A percentile compares a stretch with the other conserved stretches of the same genome.
Evolutionary conservation across 1,140 invertebrate genomes (phyloP).

Genomic region (Mercenaria mercenaria): DNA sequence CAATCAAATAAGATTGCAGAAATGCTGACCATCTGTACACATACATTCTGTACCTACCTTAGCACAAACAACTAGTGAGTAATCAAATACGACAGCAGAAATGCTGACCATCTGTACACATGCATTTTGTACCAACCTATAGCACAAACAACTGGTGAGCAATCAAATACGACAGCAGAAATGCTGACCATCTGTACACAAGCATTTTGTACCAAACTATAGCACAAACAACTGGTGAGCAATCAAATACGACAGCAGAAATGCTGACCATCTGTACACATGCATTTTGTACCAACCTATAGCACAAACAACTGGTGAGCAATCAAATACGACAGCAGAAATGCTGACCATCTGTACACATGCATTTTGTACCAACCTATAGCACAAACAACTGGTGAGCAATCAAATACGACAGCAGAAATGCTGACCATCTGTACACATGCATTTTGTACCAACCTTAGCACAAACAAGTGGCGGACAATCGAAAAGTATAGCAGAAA

Average conservation of each 20-base stretch:
- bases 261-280: background rate
- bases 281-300: constrained; percentile 70
- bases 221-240: constrained; percentile 66
- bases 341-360: constrained; percentile 75
- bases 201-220: constrained; percentile 41
- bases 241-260: background rate
- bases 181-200: background rate
- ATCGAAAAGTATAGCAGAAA: background rate
- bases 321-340: constrained; percentile 73
- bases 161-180: background rate
- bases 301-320: constrained; percentile 72
- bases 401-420: background rate
- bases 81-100: constrained; percentile 73
- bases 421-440: background rate
- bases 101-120: constrained; percentile 75
- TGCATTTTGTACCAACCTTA: constrained; percentile 41
- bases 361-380: constrained; percentile 77
- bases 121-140: constrained; percentile 77
- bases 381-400: constrained; percentile 52
- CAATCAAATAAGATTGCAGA: background rate
- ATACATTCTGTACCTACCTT: constrained; percentile 76
- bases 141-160: constrained; percentile 67
- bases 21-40: background rate
- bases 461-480: constrained; percentile 65
- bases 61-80: constrained; percentile 71